phyloP scores from a whole-genome alignment of 1,140 invertebrate genomes.

The Drosophila dunni region DNA sequence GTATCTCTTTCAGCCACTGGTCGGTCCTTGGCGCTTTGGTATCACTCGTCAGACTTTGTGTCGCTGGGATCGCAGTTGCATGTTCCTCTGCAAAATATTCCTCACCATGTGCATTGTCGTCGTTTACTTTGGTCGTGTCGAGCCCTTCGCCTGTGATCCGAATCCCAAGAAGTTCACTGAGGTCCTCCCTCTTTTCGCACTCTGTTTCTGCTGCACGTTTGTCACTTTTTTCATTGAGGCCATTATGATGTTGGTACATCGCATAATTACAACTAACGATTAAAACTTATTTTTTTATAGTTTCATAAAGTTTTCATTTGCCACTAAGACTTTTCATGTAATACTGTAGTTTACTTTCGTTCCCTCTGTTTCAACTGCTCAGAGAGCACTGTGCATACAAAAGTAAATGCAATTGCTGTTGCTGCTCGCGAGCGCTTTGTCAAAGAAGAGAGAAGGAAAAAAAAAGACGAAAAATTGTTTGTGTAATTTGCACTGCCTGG shows the following conservation, averaged over 20 bases:
- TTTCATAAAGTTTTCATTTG: no score
- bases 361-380: no score
- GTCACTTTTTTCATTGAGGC: slow-evolving; percentile 2
- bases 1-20: slow-evolving; percentile 51
- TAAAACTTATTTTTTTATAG: background rate
- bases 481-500: no score
- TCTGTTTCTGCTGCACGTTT: slow-evolving; percentile 31
- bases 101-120: slow-evolving; percentile 26
- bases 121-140: slow-evolving; percentile 33
- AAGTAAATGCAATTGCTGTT: no score
- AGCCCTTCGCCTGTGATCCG: slow-evolving; percentile 45
- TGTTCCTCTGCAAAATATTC: slow-evolving; percentile 32
- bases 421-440: no score
- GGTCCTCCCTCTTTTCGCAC: slow-evolving; percentile 1
- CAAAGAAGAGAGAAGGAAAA: no score
- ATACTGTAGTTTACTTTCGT: no score
- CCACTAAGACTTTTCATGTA: no score
- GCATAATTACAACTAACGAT: slow-evolving; percentile 16
- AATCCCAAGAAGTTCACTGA: slow-evolving; percentile 47
- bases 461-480: no score
- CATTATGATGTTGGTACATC: slow-evolving; percentile 7
- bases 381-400: no score
- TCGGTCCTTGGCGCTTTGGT: slow-evolving; percentile 49
- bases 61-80: slow-evolving; percentile 41
- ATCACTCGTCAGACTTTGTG: background rate